Conservation (phyloP, 1,140 invertebrate species). For the Pantala flavescens region DNA sequence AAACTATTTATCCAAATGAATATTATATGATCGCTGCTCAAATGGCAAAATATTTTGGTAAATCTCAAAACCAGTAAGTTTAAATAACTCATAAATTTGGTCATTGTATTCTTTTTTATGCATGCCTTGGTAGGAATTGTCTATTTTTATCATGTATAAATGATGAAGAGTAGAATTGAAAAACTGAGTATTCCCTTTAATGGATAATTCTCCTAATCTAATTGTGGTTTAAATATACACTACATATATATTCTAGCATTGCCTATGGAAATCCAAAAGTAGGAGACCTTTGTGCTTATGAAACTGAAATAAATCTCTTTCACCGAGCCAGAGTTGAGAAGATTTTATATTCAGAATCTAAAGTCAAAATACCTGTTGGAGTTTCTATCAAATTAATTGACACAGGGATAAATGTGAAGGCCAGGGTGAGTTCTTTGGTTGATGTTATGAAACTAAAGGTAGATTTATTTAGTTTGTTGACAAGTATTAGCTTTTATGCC, state of each 20-base stretch:
- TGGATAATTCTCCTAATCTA: too few relatives aligned
- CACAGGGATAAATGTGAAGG: slow-evolving; percentile 26
- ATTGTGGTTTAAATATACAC: background rate
- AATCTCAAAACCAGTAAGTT: background rate
- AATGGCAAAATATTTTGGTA: background rate
- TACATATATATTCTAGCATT: slow-evolving; percentile 21
- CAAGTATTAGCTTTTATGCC: too few relatives aligned
- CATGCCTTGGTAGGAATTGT: background rate
- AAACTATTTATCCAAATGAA: background rate
- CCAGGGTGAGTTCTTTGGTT: slow-evolving; percentile 18
- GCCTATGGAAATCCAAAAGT: slow-evolving; percentile 23
- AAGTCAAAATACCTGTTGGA: slow-evolving; percentile 16
- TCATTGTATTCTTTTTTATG: background rate
- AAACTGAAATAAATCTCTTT: slow-evolving; percentile 28
- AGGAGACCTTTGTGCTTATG: slow-evolving; percentile 28
- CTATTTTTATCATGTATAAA: too few relatives aligned
- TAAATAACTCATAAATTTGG: background rate
- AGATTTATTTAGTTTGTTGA: too few relatives aligned
- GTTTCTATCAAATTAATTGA: slow-evolving; percentile 31
- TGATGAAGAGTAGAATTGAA: too few relatives aligned
- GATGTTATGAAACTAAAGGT: too few relatives aligned
- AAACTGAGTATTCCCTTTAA: too few relatives aligned
- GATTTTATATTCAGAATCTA: slow-evolving; percentile 25
- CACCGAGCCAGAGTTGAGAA: slow-evolving; percentile 30
- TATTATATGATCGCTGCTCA: background rate